phyloP scores from a whole-genome alignment of 2,888 invertebrate species.

The Mamestra brassicae region DNA sequence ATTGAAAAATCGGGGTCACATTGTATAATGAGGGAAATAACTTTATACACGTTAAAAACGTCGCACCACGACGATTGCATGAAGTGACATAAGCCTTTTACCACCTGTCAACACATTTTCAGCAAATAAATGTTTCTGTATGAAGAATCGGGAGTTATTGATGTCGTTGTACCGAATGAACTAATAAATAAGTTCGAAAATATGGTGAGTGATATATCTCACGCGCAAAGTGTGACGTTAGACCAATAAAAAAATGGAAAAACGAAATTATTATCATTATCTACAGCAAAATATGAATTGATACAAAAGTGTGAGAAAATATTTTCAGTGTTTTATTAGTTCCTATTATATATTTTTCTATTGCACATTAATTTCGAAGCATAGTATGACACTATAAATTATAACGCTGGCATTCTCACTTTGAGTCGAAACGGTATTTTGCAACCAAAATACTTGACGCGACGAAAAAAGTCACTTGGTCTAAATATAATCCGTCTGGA shows the following conservation, averaged over 20 bases:
- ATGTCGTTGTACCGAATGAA: slow-evolving; percentile 36
- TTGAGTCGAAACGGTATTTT: slow-evolving; percentile 79
- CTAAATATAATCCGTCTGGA: slow-evolving; percentile 81
- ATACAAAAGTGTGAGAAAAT: slow-evolving; percentile 53
- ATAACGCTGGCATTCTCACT: slow-evolving; percentile 63
- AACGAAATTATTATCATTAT: slow-evolving; percentile 48
- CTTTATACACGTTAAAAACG: slow-evolving; percentile 63
- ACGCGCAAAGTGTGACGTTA: slow-evolving; percentile 14
- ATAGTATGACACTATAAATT: slow-evolving; percentile 62
- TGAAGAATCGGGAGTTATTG: slow-evolving; percentile 40
- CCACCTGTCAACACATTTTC: slow-evolving; percentile 65
- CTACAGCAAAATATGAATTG: slow-evolving; percentile 40
- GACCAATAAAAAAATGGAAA: slow-evolving; percentile 18
- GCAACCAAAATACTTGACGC: slow-evolving; percentile 82
- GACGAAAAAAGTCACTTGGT: slow-evolving; percentile 78
- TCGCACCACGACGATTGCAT: slow-evolving; percentile 48
- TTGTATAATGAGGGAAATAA: slow-evolving; percentile 64
- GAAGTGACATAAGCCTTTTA: slow-evolving; percentile 60
- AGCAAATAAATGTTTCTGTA: slow-evolving; percentile 40
- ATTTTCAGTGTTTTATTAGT: slow-evolving; percentile 52
- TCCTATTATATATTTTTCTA: slow-evolving; percentile 53
- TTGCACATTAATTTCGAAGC: slow-evolving; percentile 59
- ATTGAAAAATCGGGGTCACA: slow-evolving; percentile 71
- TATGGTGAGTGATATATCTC: slow-evolving; percentile 35
- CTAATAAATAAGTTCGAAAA: slow-evolving; percentile 35